Conservation (phyloP, 2,797 vertebrate genomes). For the Fistularia tabacaria region DNA sequence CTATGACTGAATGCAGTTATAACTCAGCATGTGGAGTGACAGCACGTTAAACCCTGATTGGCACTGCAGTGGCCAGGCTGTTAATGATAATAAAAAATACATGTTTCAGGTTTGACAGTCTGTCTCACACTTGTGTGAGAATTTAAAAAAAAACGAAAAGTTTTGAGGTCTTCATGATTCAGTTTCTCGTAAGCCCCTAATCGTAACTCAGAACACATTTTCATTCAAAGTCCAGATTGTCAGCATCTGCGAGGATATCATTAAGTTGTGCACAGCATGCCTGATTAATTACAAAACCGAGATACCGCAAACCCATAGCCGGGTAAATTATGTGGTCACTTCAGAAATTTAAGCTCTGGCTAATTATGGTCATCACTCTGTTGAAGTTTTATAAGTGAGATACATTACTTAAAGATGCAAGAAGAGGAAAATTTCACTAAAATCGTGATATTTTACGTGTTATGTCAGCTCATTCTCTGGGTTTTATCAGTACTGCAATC, state of each 20-base stretch:
- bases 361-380: conserved; percentile 49
- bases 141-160: background rate
- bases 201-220: conserved; percentile 19
- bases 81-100: conserved; percentile 29
- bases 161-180: too few species aligned
- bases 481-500: background rate
- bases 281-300: conserved; percentile 46
- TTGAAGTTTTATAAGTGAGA: background rate
- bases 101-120: conserved; percentile 33
- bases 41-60: conserved; percentile 41
- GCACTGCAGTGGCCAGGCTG: conserved; percentile 14
- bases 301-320: conserved; percentile 28
- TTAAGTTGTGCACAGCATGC: conserved; percentile 59
- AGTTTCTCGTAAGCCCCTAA: background rate
- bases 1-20: conserved; percentile 49
- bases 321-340: conserved; percentile 40
- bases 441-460: too few species aligned
- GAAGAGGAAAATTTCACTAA: too few species aligned
- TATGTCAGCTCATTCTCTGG: background rate
- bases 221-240: conserved; percentile 21
- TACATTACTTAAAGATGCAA: too few species aligned
- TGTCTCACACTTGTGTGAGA: conserved; percentile 14
- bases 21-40: conserved; percentile 27
- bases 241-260: conserved; percentile 27
- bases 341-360: conserved; percentile 20